phyloP scores from a whole-genome alignment of 2,888 invertebrate species.

The Timema podura region DNA sequence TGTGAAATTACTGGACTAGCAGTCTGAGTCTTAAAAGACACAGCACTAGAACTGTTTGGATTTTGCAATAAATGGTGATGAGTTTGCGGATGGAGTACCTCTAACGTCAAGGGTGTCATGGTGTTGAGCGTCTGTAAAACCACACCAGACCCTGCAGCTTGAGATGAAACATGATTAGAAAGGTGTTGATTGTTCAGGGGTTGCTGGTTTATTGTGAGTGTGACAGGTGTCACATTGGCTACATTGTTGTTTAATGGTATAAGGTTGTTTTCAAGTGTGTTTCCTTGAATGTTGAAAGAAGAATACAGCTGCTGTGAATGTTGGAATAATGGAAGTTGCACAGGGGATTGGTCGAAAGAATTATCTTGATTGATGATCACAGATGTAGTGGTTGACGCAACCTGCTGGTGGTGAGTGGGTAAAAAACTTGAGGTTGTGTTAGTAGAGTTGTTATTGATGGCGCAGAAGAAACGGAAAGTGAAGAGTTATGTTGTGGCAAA shows the following conservation, averaged over 20 bases:
- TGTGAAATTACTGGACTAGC: no score
- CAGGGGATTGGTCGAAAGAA: constrained; percentile 11
- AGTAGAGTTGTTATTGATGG: constrained; percentile 23
- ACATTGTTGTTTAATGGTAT: background rate
- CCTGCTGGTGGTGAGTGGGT: constrained; percentile 25
- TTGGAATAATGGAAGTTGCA: constrained; percentile 11
- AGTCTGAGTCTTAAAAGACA: no score
- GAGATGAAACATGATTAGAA: no score
- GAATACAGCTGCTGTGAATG: constrained; percentile 16
- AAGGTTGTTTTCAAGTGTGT: background rate
- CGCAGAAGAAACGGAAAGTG: constrained; percentile 30
- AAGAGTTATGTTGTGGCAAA: constrained; percentile 15
- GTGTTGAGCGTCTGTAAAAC: no score
- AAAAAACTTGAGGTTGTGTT: constrained; percentile 22
- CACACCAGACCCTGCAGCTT: no score
- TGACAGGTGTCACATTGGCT: background rate
- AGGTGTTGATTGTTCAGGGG: background rate
- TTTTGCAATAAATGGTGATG: no score
- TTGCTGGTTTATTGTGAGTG: background rate
- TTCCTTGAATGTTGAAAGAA: constrained; percentile 9
- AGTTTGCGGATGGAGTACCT: no score
- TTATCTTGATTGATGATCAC: constrained; percentile 34
- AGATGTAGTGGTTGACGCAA: constrained; percentile 26
- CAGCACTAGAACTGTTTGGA: no score
- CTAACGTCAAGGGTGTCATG: no score